Evolutionary conservation across 2,113 vertebrate genomes (phyloP).

Genomic region (Rhombomys opimus): DNA sequence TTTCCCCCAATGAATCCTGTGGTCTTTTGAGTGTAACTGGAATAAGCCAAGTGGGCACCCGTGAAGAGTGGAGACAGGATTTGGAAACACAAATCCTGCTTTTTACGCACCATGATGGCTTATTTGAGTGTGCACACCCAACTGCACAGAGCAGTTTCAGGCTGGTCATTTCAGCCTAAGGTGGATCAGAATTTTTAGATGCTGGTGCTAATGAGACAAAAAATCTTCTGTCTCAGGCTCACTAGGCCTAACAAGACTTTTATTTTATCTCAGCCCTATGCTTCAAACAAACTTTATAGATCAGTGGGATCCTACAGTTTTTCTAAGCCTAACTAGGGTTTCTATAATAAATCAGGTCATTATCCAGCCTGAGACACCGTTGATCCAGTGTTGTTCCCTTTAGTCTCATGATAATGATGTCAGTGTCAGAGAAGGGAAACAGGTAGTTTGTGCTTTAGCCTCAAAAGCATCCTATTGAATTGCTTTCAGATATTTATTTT

Average conservation of each 20-base stretch:
- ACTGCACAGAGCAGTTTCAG: not conserved
- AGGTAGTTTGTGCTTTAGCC: not conserved
- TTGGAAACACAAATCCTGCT: not conserved
- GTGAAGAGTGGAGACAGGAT: not conserved
- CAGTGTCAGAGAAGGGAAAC: not conserved
- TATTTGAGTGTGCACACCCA: not conserved
- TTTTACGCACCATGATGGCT: not conserved
- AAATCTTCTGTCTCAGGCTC: not conserved
- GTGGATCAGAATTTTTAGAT: conserved; percentile 13
- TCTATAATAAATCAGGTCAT: conserved; percentile 52
- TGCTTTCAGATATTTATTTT: conserved; percentile 44
- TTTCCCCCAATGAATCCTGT: not conserved
- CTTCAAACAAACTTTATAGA: conserved; percentile 44
- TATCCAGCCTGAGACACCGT: conserved; percentile 18
- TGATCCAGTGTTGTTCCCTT: not conserved
- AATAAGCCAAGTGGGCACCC: not conserved
- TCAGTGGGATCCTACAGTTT: not conserved
- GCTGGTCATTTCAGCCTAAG: conserved; percentile 7
- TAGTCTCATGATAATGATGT: not conserved
- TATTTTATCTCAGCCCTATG: not conserved
- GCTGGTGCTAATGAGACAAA: conserved; percentile 25
- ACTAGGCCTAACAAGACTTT: not conserved
- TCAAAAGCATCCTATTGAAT: not conserved
- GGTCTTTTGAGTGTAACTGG: not conserved
- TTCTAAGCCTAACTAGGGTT: not conserved